phyloP scores from a whole-genome alignment of 2,888 invertebrate species.

The Hypercompe scribonia region DNA sequence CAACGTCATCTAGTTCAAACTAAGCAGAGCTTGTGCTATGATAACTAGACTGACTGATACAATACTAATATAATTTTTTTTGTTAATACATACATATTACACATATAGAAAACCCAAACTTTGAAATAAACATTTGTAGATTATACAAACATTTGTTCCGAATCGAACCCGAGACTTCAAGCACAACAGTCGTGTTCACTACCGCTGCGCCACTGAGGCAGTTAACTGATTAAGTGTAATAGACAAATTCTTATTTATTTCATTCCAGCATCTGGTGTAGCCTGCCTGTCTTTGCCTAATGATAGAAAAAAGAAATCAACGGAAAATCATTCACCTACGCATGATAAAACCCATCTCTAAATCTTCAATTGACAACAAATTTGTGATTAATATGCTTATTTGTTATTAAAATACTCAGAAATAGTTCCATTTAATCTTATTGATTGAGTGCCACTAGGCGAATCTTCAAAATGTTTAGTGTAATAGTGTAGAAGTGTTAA shows the following conservation, averaged over 20 bases:
- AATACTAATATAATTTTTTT: too few relatives aligned
- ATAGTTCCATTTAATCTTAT: background rate
- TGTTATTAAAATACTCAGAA: background rate
- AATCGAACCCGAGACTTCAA: too few relatives aligned
- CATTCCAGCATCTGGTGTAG: constrained; percentile 70
- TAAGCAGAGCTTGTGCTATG: too few relatives aligned
- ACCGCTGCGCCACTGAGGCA: too few relatives aligned
- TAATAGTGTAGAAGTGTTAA: background rate
- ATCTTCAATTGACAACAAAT: background rate
- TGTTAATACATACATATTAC: too few relatives aligned
- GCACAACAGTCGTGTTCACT: too few relatives aligned
- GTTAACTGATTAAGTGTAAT: background rate
- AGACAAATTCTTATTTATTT: constrained; percentile 8
- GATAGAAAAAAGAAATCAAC: constrained; percentile 51
- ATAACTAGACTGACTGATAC: too few relatives aligned
- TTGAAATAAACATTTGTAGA: too few relatives aligned
- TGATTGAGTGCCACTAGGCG: background rate
- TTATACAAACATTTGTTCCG: too few relatives aligned
- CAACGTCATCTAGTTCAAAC: too few relatives aligned
- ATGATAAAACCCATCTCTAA: background rate
- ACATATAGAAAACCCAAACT: too few relatives aligned
- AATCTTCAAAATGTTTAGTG: background rate
- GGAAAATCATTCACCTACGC: background rate
- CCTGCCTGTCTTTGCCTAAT: constrained; percentile 73
- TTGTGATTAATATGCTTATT: background rate